Evolutionary conservation across 2,888 invertebrate genomes (phyloP), one percentile per base, ranked within the genome.

Genomic region (Oxycera nigricornis): DNA sequence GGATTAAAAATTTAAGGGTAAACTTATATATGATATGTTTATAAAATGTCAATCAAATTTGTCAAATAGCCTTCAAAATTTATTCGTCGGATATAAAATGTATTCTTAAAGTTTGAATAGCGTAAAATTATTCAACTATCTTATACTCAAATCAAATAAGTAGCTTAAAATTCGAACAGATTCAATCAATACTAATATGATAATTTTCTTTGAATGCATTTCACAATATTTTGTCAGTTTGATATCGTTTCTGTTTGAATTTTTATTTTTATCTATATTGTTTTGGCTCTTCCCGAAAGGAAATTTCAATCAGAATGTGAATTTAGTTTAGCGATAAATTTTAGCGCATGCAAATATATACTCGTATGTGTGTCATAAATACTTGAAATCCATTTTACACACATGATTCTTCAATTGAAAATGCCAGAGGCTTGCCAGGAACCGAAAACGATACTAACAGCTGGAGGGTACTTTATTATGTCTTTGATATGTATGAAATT

Each of bases 231-330:
- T 30, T 52, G n/a, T n/a, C n/a, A n/a, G 35, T 31, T 20, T 46
- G 28, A 46, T 26, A 41, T 24, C 2, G 2, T 3, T 65, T 24
- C 14, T 14, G 28, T 52, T 41, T 65, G 26, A 26, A 22, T 52
- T 52, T 41, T 22, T 41, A 2, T 41, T 39, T 41, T 65, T 39
- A 2, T 65, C 41, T 3, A 17, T 35, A 62, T 62, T 24, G 20
- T 62, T 62, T 22, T 11, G 50, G 9, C 20, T 24, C 46, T 46
- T 14, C 14, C 52, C 31, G 14, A 52, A 50, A 68, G 6, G 46
- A 70, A 52, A 70, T 70, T 70, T 70, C 70, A 70, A 70, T 70
- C 70, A 70, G 70, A 70, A 70, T 70, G 70, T 22, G 22, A 70
- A 52, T 70, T 70, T 70, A 41, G 55, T 70, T 70, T 70, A 9